A percentile compares a stretch with the other conserved stretches of the same genome.
phyloP scores from a whole-genome alignment of 2,797 vertebrate species.

The Eurystomus glaucurus region DNA sequence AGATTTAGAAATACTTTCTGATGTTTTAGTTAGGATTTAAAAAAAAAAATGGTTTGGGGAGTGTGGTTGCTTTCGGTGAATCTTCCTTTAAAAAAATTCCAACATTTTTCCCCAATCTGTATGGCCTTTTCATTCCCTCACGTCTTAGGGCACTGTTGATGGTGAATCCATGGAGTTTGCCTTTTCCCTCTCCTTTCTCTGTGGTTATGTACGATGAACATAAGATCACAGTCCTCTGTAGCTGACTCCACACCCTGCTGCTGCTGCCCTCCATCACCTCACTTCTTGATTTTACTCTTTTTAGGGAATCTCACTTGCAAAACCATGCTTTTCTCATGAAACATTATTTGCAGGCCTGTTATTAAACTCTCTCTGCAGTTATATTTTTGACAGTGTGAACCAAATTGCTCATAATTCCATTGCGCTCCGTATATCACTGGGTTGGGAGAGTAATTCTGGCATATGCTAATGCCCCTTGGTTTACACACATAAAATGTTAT shows the following conservation, averaged over 20 bases:
- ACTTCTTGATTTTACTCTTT: not conserved
- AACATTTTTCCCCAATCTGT: not conserved
- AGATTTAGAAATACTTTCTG: not conserved
- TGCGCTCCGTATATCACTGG: conserved; percentile 24
- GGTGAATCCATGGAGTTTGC: not conserved
- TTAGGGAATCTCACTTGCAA: conserved; percentile 23
- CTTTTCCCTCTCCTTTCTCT: not conserved
- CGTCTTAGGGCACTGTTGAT: not conserved
- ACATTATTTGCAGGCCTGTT: conserved; percentile 15
- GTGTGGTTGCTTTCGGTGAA: not conserved
- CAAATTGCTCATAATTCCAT: conserved; percentile 60
- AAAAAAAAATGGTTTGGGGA: not conserved
- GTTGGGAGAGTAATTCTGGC: conserved; percentile 47
- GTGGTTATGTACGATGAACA: accelerated
- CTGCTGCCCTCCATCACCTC: not conserved
- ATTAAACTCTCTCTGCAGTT: conserved; percentile 38
- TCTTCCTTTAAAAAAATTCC: not conserved
- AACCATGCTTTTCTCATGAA: conserved; percentile 16
- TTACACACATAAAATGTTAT: conserved; percentile 52
- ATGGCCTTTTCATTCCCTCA: not conserved
- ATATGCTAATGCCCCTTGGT: conserved; percentile 42
- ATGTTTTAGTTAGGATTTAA: not conserved
- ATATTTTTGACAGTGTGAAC: conserved; percentile 61
- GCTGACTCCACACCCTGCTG: not conserved
- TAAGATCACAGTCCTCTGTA: accelerated